These are phyloP conservation scores for Passer domesticus DNA, from an alignment of 2,113 vertebrate genomes.

Conservation along the genomic window DNA sequence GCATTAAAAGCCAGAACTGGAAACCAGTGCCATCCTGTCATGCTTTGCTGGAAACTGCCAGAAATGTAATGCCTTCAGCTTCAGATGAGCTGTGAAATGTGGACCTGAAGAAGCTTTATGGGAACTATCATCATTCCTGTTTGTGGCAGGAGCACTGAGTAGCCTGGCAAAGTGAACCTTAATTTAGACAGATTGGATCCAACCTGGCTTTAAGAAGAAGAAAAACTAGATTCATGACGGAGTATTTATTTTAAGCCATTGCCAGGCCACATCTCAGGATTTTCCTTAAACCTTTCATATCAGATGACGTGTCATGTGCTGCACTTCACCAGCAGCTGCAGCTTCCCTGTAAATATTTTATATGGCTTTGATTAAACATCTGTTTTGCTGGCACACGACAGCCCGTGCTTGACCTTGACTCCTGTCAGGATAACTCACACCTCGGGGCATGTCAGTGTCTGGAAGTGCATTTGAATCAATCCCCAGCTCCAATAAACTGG, in stretches of 20 bases:
- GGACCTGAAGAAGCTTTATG: neutral
- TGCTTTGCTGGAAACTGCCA: neutral
- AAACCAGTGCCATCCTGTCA: neutral
- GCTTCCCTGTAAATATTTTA: conserved; percentile 43
- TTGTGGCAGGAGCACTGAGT: neutral
- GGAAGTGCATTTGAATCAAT: neutral
- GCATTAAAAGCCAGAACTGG: neutral
- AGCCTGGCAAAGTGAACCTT: neutral
- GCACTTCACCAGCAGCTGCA: neutral
- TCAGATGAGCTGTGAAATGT: neutral
- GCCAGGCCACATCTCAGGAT: neutral
- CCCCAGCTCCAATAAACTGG: neutral
- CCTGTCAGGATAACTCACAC: neutral
- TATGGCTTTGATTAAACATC: conserved; percentile 27
- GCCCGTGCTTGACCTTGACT: neutral
- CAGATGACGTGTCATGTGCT: neutral
- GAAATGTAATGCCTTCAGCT: neutral
- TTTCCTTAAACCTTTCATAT: neutral
- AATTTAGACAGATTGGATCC: neutral
- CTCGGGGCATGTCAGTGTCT: neutral
- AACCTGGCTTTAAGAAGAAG: neutral
- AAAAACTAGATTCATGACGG: neutral
- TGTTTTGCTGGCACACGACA: neutral
- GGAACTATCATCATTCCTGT: neutral
- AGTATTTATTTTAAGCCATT: neutral